Percentiles rank a stretch among this genome's conserved stretches.
phyloP scores from a whole-genome alignment of 2,113 vertebrate genomes.

The Mormyrus lacerda region DNA sequence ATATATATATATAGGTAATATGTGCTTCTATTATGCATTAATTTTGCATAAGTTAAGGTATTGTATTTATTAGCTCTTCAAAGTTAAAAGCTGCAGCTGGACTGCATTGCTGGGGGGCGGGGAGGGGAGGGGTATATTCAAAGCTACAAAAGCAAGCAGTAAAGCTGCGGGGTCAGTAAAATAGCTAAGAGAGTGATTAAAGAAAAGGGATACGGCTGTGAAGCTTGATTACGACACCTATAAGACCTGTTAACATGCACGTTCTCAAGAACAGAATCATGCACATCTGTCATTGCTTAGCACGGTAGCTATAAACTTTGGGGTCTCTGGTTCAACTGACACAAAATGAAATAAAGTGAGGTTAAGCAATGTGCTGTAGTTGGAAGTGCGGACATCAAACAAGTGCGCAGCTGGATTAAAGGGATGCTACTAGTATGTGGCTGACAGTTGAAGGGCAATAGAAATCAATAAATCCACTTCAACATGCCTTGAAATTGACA shows the following conservation, averaged over 20 bases:
- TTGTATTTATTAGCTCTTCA: not conserved
- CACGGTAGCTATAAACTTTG: constrained; percentile 41
- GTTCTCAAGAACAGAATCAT: constrained; percentile 51
- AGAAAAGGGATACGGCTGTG: constrained; percentile 52
- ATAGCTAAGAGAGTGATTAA: constrained; percentile 63
- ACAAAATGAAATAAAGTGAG: constrained; percentile 34
- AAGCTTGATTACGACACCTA: constrained; percentile 65
- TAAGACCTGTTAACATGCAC: constrained; percentile 54
- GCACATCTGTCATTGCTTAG: constrained; percentile 58
- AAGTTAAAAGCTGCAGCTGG: not conserved
- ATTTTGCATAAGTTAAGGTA: not conserved
- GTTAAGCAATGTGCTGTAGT: not conserved
- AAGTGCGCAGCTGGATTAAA: not conserved
- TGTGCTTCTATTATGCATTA: not conserved
- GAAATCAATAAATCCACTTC: not conserved
- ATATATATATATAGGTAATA: not conserved
- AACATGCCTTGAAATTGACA: not conserved
- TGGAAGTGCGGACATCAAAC: not conserved
- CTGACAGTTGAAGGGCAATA: not conserved
- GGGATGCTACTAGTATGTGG: not conserved
- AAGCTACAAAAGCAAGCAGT: constrained; percentile 50
- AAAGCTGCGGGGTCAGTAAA: constrained; percentile 58
- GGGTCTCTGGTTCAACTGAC: constrained; percentile 45
- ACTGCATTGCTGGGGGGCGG: not conserved
- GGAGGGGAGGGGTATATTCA: constrained; percentile 32